Evolutionary conservation across 2,113 vertebrate genomes (phyloP).

Genomic region (Columba livia): DNA sequence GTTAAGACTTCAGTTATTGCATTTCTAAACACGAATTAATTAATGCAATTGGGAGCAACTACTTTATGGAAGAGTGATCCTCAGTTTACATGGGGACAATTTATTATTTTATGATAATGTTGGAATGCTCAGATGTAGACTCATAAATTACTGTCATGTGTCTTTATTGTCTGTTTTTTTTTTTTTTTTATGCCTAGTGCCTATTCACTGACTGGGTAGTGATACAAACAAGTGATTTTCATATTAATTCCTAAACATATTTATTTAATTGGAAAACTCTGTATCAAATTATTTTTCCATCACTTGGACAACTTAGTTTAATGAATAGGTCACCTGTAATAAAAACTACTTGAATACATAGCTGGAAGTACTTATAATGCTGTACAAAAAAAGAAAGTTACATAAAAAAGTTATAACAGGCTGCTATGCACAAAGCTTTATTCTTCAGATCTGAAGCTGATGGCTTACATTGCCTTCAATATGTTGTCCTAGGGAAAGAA

Average conservation of each 20-base stretch:
- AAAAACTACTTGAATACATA: background rate
- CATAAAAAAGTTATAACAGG: background rate
- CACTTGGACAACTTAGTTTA: background rate
- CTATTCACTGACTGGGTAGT: background rate
- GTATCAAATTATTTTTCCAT: background rate
- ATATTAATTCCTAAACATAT: background rate
- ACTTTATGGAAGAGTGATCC: background rate
- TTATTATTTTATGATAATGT: background rate
- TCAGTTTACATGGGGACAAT: background rate
- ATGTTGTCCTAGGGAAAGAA: background rate
- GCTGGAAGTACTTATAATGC: background rate
- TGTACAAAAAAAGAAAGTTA: background rate
- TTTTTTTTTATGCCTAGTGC: background rate
- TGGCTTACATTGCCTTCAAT: background rate
- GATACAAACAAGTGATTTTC: background rate
- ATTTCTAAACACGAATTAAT: background rate
- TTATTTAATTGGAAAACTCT: background rate
- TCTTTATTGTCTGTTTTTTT: background rate
- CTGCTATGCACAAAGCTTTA: background rate
- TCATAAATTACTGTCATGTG: background rate
- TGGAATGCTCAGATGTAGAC: background rate
- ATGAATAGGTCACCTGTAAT: background rate
- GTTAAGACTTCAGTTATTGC: background rate
- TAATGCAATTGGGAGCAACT: background rate
- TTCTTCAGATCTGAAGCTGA: background rate